Percentiles rank a stretch among this genome's conserved stretches.
Evolutionary conservation across 2,888 invertebrate species (phyloP).

Genomic region (Clostera curtula): DNA sequence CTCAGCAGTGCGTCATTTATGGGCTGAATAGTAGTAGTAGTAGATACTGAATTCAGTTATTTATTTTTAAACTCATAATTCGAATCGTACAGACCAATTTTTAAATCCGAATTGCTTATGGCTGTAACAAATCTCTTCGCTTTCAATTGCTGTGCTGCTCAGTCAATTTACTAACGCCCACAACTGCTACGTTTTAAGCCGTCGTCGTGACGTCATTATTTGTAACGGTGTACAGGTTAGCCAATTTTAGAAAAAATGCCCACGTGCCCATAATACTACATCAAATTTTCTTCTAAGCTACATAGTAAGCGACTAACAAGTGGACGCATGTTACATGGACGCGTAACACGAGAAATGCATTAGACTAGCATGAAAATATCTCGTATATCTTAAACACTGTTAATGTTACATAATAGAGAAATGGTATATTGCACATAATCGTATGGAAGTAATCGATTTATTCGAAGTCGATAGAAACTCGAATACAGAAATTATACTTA

Average conservation of each 20-base stretch:
- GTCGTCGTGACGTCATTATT: conserved; percentile 15
- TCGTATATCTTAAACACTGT: conserved; percentile 8
- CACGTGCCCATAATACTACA: conserved; percentile 17
- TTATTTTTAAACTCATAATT: no score
- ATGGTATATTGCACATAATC: conserved; percentile 16
- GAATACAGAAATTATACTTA: no score
- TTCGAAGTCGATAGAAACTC: no score
- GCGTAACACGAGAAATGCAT: conserved; percentile 31
- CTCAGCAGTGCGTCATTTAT: no score
- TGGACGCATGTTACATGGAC: conserved; percentile 27
- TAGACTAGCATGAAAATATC: conserved; percentile 23
- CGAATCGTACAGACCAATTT: no score
- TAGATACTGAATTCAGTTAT: no score
- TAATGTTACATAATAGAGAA: conserved; percentile 9
- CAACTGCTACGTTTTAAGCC: conserved; percentile 12
- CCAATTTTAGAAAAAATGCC: conserved; percentile 21
- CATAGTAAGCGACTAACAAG: conserved; percentile 23
- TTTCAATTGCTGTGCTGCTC: conserved; percentile 17
- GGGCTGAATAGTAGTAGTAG: no score
- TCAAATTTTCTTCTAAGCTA: conserved; percentile 27
- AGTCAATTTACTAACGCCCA: conserved; percentile 20
- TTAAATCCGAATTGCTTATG: no score
- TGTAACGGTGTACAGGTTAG: conserved; percentile 18
- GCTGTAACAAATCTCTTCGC: conserved; percentile 20
- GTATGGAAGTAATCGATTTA: conserved; percentile 14